These are phyloP conservation scores for Morbakka virulenta DNA, from an alignment of 30 jellyfish, hydroid and myxozoan species.

Conservation along the genomic window DNA sequence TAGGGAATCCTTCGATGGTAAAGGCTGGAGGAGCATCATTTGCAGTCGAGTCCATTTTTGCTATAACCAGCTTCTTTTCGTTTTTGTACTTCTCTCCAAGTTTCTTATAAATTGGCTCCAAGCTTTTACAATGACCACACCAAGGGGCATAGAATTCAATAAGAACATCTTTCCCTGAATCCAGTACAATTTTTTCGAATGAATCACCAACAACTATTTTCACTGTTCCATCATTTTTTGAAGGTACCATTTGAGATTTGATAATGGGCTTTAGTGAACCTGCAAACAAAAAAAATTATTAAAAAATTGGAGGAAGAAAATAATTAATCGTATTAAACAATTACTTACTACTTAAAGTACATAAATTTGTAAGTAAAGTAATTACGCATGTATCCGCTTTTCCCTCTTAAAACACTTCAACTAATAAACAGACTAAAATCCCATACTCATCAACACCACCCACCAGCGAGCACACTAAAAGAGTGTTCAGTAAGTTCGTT, in stretches of 20 bases:
- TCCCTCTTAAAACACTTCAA: too few relatives aligned
- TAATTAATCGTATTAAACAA: neutral
- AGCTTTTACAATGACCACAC: constrained; percentile 99
- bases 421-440: too few relatives aligned
- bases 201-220: constrained; percentile 95
- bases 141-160: constrained; percentile 99
- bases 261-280: constrained; percentile 82
- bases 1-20: constrained; percentile 95
- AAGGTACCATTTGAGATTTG: constrained; percentile 90
- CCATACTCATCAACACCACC: too few relatives aligned
- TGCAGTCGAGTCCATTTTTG: constrained; percentile 94
- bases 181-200: constrained; percentile 89
- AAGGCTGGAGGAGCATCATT: constrained; percentile 87
- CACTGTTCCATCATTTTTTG: constrained; percentile 84
- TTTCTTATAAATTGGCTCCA: constrained; percentile 84
- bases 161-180: constrained; percentile 89
- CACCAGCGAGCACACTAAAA: too few relatives aligned
- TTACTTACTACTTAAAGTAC: neutral
- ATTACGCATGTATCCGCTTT: too few relatives aligned
- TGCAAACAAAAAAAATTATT: constrained; percentile 9
- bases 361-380: neutral
- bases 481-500: too few relatives aligned
- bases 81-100: constrained; percentile 89
- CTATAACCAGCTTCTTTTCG: constrained; percentile 87
- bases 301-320: too few relatives aligned